Conservation (phyloP, 2,797 vertebrate species). For the Bradypodion pumilum region DNA sequence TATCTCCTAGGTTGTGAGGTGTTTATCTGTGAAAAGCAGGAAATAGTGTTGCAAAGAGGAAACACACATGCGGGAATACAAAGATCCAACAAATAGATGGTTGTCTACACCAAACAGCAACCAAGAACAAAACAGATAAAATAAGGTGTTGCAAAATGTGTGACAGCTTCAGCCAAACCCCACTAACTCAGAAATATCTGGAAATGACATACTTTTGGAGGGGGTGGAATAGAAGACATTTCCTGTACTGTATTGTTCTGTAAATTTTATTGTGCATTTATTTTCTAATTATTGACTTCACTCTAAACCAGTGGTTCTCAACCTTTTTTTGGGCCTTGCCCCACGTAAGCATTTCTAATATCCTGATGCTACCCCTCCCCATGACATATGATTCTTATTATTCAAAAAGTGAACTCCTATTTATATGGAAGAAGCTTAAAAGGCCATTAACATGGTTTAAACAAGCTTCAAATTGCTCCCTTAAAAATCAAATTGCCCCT, state of each 20-base stretch:
- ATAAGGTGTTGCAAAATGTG: slow-evolving; percentile 57
- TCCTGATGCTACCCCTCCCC: too few relatives aligned
- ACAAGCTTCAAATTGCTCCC: too few relatives aligned
- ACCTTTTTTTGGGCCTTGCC: too few relatives aligned
- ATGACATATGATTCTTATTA: too few relatives aligned
- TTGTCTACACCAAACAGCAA: slow-evolving; percentile 56
- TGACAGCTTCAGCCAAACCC: slow-evolving; percentile 57
- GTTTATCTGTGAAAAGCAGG: slow-evolving; percentile 75
- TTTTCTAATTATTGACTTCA: slow-evolving; percentile 38
- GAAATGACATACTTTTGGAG: slow-evolving; percentile 48
- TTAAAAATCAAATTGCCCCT: too few relatives aligned
- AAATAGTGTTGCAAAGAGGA: slow-evolving; percentile 70
- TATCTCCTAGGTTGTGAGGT: slow-evolving; percentile 76
- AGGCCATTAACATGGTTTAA: too few relatives aligned
- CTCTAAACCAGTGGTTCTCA: too few relatives aligned
- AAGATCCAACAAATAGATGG: slow-evolving; percentile 70
- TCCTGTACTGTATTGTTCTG: slow-evolving; percentile 22
- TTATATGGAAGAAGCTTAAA: too few relatives aligned
- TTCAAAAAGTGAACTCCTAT: too few relatives aligned
- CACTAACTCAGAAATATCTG: slow-evolving; percentile 26
- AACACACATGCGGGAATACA: slow-evolving; percentile 60
- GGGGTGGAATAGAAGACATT: background rate
- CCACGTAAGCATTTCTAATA: too few relatives aligned
- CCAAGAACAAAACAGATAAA: slow-evolving; percentile 60
- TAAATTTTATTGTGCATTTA: slow-evolving; percentile 11